Evolutionary conservation across 1,140 invertebrate genomes (phyloP), one percentile per base, ranked within the genome.

Genomic region (Musca domestica): DNA sequence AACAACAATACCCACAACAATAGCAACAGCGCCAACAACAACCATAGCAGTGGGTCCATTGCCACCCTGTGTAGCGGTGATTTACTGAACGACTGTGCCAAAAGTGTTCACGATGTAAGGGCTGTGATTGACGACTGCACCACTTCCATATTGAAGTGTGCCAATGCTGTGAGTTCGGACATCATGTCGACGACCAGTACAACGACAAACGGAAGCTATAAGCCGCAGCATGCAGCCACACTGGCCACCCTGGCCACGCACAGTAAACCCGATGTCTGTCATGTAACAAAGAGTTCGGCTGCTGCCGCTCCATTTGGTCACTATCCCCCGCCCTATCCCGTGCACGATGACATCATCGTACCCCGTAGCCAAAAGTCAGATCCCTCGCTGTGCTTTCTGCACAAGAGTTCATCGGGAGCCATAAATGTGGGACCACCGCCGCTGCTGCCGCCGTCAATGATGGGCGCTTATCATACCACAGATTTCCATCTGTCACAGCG

Each of bases 331-430:
- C 74, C 74, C 17, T 77, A 74, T 67, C 69, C 70, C 48, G 71
- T 72, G 30, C 74, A 78, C 56, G 76, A 78, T 58, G 75, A 76
- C 64, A 78, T 78, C 15, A 77, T 74, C 22, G 71, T 75, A 41
- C 76, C 76, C n/a, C 74, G 77, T 56, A 54, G 77, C 9, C 76
- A 78, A 65, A 78, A 76, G 73, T 78, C 76, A 15, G 76, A 78
- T 63, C 76, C 76, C 1, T 77, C 75, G 25, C 54, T 78, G 52
- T 78, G 76, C 54, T 78, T 78, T 64, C 69, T 78, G 56, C 73
- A 67, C 71, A 61, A 61, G 14, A 34, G 3, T 7, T 25, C 23
- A 27, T 30, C 73, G 14, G 67, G 34, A 51, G 9, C 48, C 64
- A 25, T 67, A 19, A 15, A 23, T 67, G 20, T 58, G 41, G 64